A percentile compares a stretch with the other conserved stretches of the same genome.
These are phyloP conservation scores for Arbacia lixula DNA, from an alignment of 53 echinoderm and acorn worm species.

Conservation along the genomic window DNA sequence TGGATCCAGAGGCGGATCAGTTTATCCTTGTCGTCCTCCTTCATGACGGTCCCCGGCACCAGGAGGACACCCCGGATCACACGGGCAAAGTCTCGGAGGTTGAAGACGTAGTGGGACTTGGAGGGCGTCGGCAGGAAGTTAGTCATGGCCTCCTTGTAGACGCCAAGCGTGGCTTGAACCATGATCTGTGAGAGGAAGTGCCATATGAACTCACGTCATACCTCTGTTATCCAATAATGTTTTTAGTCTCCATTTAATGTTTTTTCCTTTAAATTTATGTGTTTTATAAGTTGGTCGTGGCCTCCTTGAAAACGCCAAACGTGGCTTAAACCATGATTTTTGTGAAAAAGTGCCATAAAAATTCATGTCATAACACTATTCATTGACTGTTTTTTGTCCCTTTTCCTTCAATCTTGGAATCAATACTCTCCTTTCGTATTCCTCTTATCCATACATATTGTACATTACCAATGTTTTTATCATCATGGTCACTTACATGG, in stretches of 20 bases:
- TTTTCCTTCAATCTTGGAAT: too few species aligned
- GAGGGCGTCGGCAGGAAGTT: slow-evolving; percentile 98
- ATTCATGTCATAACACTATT: too few species aligned
- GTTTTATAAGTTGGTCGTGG: slow-evolving; percentile 91
- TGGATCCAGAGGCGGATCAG: slow-evolving; percentile 99
- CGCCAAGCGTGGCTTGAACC: slow-evolving; percentile 94
- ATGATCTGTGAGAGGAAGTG: slow-evolving; percentile 68
- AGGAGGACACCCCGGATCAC: slow-evolving; percentile 96
- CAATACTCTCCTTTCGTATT: too few species aligned
- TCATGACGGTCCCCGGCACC: slow-evolving; percentile 78
- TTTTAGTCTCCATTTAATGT: too few species aligned
- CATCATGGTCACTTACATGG: too few species aligned
- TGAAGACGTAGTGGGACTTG: slow-evolving; percentile 99
- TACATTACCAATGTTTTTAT: too few species aligned
- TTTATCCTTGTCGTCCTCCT: slow-evolving; percentile 97
- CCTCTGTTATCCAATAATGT: too few species aligned
- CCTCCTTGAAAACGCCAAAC: slow-evolving; percentile 93
- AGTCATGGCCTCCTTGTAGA: slow-evolving; percentile 92
- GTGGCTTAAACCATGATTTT: slow-evolving; percentile 97
- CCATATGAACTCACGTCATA: too few species aligned
- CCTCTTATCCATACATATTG: too few species aligned
- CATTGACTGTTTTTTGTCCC: too few species aligned
- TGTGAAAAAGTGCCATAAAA: not conserved
- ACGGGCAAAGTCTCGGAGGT: slow-evolving; percentile 97
- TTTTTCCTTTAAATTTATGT: too few species aligned